A percentile compares a stretch with the other conserved stretches of the same genome.
Conservation (phyloP, 2,113 vertebrate genomes). For the Pelvicachromis taeniatus region DNA sequence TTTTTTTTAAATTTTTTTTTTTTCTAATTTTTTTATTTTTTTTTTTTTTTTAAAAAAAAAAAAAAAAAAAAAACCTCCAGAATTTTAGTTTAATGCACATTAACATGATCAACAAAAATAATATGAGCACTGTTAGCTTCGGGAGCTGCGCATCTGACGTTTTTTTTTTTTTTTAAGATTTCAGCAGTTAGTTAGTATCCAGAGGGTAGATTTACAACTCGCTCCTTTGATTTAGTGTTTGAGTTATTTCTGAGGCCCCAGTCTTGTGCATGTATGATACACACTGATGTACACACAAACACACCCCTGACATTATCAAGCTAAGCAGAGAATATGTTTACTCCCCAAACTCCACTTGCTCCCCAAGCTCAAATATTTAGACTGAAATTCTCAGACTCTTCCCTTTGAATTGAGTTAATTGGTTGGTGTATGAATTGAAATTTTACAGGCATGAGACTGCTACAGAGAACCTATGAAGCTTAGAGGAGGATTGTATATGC, state of each 20-base stretch:
- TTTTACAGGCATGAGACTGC: conserved; percentile 20
- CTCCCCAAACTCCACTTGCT: conserved; percentile 28
- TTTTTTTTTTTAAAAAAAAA: neutral
- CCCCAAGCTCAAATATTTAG: conserved; percentile 49
- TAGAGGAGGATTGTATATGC: neutral
- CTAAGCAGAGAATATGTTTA: conserved; percentile 42
- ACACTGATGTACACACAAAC: neutral
- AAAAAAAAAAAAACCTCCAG: too few relatives aligned
- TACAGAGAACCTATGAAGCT: neutral
- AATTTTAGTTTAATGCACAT: neutral
- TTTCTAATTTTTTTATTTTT: too few relatives aligned
- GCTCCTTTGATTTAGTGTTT: conserved; percentile 49
- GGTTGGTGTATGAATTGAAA: conserved; percentile 39
- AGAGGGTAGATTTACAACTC: conserved; percentile 43
- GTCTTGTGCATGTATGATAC: neutral
- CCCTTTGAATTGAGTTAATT: conserved; percentile 61
- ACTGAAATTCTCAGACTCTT: conserved; percentile 29
- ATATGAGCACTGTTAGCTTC: neutral
- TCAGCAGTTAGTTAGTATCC: conserved; percentile 39
- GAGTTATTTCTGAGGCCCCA: conserved; percentile 18
- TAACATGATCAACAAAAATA: conserved; percentile 20
- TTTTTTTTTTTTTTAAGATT: neutral
- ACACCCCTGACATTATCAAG: conserved; percentile 33
- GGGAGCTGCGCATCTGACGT: neutral
- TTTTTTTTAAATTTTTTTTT: too few relatives aligned